Evolutionary conservation across 2,888 invertebrate genomes (phyloP).

Genomic region (Camptogramma bilineatum): DNA sequence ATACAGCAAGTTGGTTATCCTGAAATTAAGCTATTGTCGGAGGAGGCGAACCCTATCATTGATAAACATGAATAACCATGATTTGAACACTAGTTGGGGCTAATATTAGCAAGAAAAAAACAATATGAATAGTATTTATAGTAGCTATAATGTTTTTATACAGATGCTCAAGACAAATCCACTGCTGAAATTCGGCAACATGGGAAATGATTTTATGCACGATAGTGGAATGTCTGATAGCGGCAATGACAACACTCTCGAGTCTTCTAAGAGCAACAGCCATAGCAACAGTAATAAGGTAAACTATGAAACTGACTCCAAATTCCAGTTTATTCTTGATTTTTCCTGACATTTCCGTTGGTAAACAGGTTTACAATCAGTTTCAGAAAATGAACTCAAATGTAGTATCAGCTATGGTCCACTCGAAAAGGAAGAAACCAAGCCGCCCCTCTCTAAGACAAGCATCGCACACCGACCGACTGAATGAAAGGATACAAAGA

Average conservation of each 20-base stretch:
- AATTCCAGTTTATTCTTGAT: neutral
- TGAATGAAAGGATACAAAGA: slow-evolving; percentile 68
- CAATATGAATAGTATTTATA: no score
- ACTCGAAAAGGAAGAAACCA: slow-evolving; percentile 72
- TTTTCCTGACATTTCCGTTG: neutral
- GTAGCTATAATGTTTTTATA: slow-evolving; percentile 48
- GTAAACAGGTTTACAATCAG: slow-evolving; percentile 42
- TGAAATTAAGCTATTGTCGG: no score
- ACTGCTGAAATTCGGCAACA: slow-evolving; percentile 65
- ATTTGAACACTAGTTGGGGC: no score
- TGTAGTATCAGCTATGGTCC: slow-evolving; percentile 78
- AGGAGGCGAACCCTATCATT: no score
- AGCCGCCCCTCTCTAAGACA: slow-evolving; percentile 63
- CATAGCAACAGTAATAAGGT: slow-evolving; percentile 33
- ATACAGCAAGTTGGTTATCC: no score
- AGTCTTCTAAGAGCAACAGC: slow-evolving; percentile 64
- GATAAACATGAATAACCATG: no score
- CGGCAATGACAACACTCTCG: slow-evolving; percentile 73
- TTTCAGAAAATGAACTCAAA: slow-evolving; percentile 75
- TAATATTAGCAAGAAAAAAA: no score
- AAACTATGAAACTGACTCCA: slow-evolving; percentile 1
- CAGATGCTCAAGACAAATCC: slow-evolving; percentile 80
- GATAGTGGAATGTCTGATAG: slow-evolving; percentile 76
- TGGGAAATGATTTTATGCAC: slow-evolving; percentile 65
- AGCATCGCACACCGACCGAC: slow-evolving; percentile 61